Conservation (phyloP, 2,113 vertebrate species). For the Actenoides lindsayi region DNA sequence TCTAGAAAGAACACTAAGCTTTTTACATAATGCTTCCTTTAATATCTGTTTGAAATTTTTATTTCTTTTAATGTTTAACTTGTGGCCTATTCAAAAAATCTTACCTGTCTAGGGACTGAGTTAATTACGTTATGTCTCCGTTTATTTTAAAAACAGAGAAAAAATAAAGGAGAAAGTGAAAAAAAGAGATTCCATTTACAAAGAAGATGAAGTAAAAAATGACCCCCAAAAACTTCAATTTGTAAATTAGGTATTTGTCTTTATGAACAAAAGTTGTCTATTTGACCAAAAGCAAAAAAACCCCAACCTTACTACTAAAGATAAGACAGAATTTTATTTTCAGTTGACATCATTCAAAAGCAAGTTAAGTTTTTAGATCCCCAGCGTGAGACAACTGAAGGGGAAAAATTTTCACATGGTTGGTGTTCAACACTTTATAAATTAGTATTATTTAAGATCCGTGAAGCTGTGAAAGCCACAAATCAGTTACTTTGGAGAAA, state of each 20-base stretch:
- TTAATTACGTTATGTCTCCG: not conserved
- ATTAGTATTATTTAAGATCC: not conserved
- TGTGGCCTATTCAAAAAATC: not conserved
- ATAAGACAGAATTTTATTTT: not conserved
- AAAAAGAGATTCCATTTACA: not conserved
- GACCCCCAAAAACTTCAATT: not conserved
- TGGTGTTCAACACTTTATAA: not conserved
- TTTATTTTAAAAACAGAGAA: not conserved
- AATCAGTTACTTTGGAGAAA: not conserved
- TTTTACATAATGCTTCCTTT: not conserved
- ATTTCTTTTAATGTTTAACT: not conserved
- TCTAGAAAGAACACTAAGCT: not conserved
- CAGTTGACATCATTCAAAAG: not conserved
- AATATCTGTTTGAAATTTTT: not conserved
- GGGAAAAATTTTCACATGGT: not conserved
- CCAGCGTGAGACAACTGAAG: not conserved
- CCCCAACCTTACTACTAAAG: not conserved
- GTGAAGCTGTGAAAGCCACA: not conserved
- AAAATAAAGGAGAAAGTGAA: not conserved
- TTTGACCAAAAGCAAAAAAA: not conserved
- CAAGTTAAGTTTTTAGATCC: not conserved
- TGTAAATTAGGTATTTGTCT: not conserved
- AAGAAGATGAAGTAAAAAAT: not conserved
- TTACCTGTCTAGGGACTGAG: too few relatives aligned
- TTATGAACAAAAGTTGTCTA: not conserved